phyloP scores from a whole-genome alignment of 1,140 invertebrate genomes.

The Papilio polytes region DNA sequence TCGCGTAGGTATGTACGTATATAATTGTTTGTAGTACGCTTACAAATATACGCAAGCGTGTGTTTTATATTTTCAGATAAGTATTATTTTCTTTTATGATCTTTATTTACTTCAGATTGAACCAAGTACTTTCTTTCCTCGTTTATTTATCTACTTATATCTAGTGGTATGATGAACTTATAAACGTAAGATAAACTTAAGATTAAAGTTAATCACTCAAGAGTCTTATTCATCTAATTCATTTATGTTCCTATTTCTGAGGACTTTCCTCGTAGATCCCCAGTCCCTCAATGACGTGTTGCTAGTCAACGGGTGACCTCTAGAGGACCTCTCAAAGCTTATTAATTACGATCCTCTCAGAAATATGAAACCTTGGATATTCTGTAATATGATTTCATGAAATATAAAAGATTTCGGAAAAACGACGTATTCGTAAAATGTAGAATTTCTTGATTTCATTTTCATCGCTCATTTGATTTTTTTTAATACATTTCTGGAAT shows the following conservation, averaged over 20 bases:
- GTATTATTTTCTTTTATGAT: not conserved
- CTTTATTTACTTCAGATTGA: too few relatives aligned
- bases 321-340: conserved; percentile 38
- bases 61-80: not conserved
- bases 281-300: conserved; percentile 1
- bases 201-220: too few relatives aligned
- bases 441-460: too few relatives aligned
- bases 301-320: conserved; percentile 42
- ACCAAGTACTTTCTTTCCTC: not conserved
- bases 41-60: not conserved
- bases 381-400: conserved; percentile 24
- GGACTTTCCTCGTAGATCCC: not conserved
- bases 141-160: not conserved
- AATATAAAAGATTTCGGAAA: not conserved
- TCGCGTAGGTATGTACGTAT: conserved; percentile 1
- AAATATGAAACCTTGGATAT: conserved; percentile 45
- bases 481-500: too few relatives aligned
- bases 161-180: not conserved
- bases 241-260: not conserved
- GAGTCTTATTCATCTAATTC: not conserved
- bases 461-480: not conserved
- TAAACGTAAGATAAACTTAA: not conserved
- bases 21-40: not conserved
- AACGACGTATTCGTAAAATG: too few relatives aligned
- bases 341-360: conserved; percentile 45